Evolutionary conservation across 92 coral and sea anemone species (phyloP), one percentile per base, ranked within the genome.

Genomic region (Palythoa grandiflora): DNA sequence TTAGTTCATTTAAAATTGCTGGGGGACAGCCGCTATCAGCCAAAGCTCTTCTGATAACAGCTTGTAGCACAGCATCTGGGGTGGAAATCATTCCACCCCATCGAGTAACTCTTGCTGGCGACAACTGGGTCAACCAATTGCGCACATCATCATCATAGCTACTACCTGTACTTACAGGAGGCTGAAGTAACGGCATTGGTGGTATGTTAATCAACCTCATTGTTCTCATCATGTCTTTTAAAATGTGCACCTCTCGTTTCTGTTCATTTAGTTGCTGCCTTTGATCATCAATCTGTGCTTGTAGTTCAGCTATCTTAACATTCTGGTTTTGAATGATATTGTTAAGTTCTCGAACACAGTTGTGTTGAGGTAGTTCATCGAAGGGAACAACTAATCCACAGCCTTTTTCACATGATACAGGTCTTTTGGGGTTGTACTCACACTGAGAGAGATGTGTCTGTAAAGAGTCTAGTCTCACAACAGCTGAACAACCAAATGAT

Each of bases 71-170:
- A 0, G 98, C 97, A 79, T 96, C 98, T 1, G 98, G 98, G 10
- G 98, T 96, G 48, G 98, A 96, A 51, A 96, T 96, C 98, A 96
- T 96, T 8, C 98, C 98, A 63, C 98, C 98, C 98, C 98, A 96
- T 35, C 97, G 89, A 2, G 98, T 96, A 48, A 96, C 98, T 44
- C 96, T 92, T 2, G 98, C 98, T 77, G 91, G 90, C 65, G 92
- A 93, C 39, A 96, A 75, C 51, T 92, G 80, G 10, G 83, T 65
- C 48, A 96, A 77, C 98, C 98, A 96, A 51, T 91, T 92, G 13
- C 88, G 91, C 16, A 96, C 74, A 79, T 94, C 98, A 84, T 93
- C 92, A 44, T 92, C 92, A 91, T 90, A 84, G 73, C 90, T 93
- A 47, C 75, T 87, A 6, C 75, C 47, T 35, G 80, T 72, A 75